These are phyloP conservation scores for Tiliacea citrago DNA, from an alignment of 2,888 invertebrate genomes.

Conservation along the genomic window DNA sequence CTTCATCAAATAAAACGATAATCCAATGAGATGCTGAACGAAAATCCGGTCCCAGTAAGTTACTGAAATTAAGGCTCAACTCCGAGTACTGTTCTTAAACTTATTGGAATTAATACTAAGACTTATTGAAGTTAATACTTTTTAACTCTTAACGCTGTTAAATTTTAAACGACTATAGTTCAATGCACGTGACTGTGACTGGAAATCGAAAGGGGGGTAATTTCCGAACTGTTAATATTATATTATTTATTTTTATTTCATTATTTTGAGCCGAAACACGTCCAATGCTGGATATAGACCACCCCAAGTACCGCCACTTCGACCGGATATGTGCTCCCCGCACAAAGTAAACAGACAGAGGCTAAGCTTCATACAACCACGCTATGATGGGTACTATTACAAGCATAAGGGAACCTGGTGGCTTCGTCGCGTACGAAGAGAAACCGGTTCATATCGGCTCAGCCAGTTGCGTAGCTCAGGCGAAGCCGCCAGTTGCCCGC, in stretches of 20 bases:
- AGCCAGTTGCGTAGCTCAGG: too few relatives aligned
- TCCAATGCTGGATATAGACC: too few relatives aligned
- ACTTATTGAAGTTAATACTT: constrained; percentile 36
- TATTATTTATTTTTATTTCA: not conserved
- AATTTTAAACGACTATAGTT: constrained; percentile 11
- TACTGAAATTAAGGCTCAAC: constrained; percentile 11
- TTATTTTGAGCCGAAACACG: too few relatives aligned
- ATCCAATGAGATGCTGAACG: constrained; percentile 12
- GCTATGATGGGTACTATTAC: too few relatives aligned
- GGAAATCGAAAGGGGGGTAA: not conserved
- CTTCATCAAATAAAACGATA: constrained; percentile 13
- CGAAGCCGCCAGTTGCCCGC: too few relatives aligned
- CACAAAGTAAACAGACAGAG: too few relatives aligned
- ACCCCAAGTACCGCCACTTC: too few relatives aligned
- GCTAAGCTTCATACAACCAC: too few relatives aligned
- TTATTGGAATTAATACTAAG: constrained; percentile 28
- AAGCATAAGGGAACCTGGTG: too few relatives aligned
- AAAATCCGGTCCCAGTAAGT: constrained; percentile 10
- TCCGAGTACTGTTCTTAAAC: constrained; percentile 4
- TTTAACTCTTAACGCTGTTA: constrained; percentile 8
- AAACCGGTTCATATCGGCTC: too few relatives aligned
- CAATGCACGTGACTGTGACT: not conserved
- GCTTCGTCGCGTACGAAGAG: too few relatives aligned
- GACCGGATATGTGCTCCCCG: too few relatives aligned
- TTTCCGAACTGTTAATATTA: not conserved